Evolutionary conservation across 1,140 invertebrate species (phyloP), one percentile per base, ranked within the genome.

Genomic region (Doryteuthis pealeii): DNA sequence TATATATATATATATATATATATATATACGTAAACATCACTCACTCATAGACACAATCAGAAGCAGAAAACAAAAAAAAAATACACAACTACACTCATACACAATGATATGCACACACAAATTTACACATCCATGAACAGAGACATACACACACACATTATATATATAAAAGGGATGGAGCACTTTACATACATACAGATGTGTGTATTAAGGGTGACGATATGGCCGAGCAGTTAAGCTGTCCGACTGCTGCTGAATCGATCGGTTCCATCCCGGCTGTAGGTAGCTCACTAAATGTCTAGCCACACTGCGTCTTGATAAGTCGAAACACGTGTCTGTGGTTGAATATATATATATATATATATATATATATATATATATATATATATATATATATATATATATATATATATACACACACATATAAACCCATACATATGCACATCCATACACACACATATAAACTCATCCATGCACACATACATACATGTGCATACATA

Each of bases 381-480:
- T 22, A 15, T 12, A 12, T 1, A 12, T 49, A 49, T 15, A 12
- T 22, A 49, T 22, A 15, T 12, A 22, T 12, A 12, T 22, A 49
- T 1, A n/a, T n/a, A n/a, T n/a, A n/a, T 49, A 22, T 1, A 22
- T 22, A 12, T 49, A 12, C 45, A 49, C 45, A 49, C 45, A 49
- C 45, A 49, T 0, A 49, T 18, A 49, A 8, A 49, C 18, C 8
- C 18, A 49, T 49, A 49, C 18, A 49, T 49, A 49, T 18, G 45
- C 45, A 49, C 45, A 49, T 18, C 12, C 45, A 49, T 22, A 49
- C 45, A 49, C 45, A 74, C n/a, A 45, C 73, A 35, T 28, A 35
- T 35, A 43, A n/a, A 69, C 62, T 40, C 30, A 26, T 31, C 0
- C 33, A 67, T n/a, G 45, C 32, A 73, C 31, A 35, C 14, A 73